Evolutionary conservation across 2,888 invertebrate genomes (phyloP).

Genomic region (Eurytoma californica): DNA sequence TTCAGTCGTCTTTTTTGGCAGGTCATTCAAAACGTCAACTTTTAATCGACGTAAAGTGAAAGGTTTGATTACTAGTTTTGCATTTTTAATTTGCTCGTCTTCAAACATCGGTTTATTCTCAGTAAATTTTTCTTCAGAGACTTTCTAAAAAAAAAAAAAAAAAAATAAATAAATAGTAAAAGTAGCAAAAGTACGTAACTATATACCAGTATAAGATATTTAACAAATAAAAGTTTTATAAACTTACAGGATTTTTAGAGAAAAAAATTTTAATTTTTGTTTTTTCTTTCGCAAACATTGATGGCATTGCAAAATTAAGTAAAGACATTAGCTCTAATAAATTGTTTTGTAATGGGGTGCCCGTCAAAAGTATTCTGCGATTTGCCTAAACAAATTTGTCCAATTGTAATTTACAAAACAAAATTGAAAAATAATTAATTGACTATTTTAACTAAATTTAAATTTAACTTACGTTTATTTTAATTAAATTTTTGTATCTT

Average conservation of each 20-base stretch:
- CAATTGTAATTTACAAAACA: slow-evolving; percentile 19
- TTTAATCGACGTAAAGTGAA: slow-evolving; percentile 94
- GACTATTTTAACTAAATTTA: too few relatives aligned
- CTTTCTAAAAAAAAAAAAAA: slow-evolving; percentile 74
- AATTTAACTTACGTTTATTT: slow-evolving; percentile 81
- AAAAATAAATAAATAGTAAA: slow-evolving; percentile 52
- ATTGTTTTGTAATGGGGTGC: slow-evolving; percentile 97
- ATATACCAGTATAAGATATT: neutral
- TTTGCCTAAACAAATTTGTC: slow-evolving; percentile 79
- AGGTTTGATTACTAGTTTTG: slow-evolving; percentile 96
- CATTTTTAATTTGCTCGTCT: slow-evolving; percentile 91
- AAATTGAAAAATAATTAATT: slow-evolving; percentile 1
- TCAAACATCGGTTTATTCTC: slow-evolving; percentile 89
- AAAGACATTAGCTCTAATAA: slow-evolving; percentile 96
- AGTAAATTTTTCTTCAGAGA: slow-evolving; percentile 74
- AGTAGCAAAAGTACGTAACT: too few relatives aligned
- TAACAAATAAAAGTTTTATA: slow-evolving; percentile 7
- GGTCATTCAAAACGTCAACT: slow-evolving; percentile 87
- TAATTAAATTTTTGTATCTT: slow-evolving; percentile 91
- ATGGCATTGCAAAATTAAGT: slow-evolving; percentile 96
- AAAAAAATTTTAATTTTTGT: slow-evolving; percentile 92
- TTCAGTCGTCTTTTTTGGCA: slow-evolving; percentile 89
- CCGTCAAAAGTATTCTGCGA: slow-evolving; percentile 91
- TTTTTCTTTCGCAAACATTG: slow-evolving; percentile 91
- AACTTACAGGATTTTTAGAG: slow-evolving; percentile 83